phyloP scores from a whole-genome alignment of 2,888 invertebrate species.

The Drosophila birchii region DNA sequence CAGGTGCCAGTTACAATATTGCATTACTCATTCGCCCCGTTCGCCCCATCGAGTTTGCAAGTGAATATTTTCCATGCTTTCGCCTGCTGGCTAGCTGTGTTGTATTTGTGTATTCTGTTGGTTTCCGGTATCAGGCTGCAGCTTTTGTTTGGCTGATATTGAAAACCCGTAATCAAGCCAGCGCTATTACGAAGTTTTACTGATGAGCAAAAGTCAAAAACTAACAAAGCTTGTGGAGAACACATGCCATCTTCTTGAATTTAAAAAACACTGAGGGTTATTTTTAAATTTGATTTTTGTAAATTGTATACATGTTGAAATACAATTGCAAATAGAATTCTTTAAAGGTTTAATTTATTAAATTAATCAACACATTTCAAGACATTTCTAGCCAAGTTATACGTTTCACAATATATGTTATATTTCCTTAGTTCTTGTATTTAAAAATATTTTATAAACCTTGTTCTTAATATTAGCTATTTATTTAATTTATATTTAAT shows the following conservation, averaged over 20 bases:
- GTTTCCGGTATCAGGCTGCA: conserved; percentile 1
- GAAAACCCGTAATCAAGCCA: conserved; percentile 14
- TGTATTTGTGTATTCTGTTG: background rate
- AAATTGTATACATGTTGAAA: background rate
- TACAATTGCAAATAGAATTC: background rate
- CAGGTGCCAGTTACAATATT: conserved; percentile 23
- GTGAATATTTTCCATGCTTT: conserved; percentile 8
- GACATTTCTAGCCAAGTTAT: background rate
- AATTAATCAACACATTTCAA: background rate
- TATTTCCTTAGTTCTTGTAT: background rate
- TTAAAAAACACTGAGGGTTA: background rate
- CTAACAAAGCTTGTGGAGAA: background rate
- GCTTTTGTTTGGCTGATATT: conserved; percentile 2
- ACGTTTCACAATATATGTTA: background rate
- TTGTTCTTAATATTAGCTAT: background rate
- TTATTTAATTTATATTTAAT: too few species aligned
- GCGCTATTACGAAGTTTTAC: background rate
- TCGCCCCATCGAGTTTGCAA: background rate
- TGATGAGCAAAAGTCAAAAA: background rate
- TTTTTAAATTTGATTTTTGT: background rate
- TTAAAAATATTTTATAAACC: background rate
- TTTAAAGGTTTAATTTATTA: background rate
- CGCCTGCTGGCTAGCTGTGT: background rate
- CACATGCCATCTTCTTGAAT: background rate
- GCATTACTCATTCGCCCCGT: conserved; percentile 23